Percentiles rank a stretch among this genome's conserved stretches.
Conservation (phyloP, 2,797 vertebrate species). For the Choloepus didactylus region DNA sequence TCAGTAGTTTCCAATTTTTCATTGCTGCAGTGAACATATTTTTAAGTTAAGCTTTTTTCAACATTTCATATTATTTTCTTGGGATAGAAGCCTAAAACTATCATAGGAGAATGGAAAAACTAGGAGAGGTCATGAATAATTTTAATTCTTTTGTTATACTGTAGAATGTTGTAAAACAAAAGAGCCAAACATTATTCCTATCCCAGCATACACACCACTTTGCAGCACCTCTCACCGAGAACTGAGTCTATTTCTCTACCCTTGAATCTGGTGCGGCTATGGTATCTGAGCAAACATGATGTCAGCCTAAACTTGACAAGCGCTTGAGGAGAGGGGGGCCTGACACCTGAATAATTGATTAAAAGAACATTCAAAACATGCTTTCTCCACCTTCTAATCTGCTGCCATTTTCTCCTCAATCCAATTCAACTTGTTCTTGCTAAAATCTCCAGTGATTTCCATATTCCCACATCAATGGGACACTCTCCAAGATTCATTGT, state of each 20-base stretch:
- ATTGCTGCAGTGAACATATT: neutral
- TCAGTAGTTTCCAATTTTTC: neutral
- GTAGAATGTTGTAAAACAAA: neutral
- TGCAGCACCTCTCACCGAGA: neutral
- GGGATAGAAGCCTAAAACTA: neutral
- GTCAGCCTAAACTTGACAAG: neutral
- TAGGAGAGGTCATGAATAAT: neutral
- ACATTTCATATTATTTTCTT: neutral
- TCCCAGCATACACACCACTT: neutral
- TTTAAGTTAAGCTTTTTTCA: neutral
- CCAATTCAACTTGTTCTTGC: too few relatives aligned
- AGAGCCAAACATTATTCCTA: neutral
- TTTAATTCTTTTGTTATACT: neutral
- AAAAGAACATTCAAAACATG: too few relatives aligned
- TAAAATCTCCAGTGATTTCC: too few relatives aligned
- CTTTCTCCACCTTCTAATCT: too few relatives aligned
- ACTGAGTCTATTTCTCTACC: neutral
- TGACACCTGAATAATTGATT: neutral
- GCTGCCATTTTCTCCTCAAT: too few relatives aligned
- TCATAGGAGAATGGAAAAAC: neutral
- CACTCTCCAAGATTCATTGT: too few relatives aligned
- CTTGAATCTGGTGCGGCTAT: neutral
- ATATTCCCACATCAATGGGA: too few relatives aligned
- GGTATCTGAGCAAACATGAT: neutral
- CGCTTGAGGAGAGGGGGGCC: neutral